These are phyloP conservation scores for Orycteropus afer DNA, from an alignment of 2,113 vertebrate genomes.

Conservation along the genomic window DNA sequence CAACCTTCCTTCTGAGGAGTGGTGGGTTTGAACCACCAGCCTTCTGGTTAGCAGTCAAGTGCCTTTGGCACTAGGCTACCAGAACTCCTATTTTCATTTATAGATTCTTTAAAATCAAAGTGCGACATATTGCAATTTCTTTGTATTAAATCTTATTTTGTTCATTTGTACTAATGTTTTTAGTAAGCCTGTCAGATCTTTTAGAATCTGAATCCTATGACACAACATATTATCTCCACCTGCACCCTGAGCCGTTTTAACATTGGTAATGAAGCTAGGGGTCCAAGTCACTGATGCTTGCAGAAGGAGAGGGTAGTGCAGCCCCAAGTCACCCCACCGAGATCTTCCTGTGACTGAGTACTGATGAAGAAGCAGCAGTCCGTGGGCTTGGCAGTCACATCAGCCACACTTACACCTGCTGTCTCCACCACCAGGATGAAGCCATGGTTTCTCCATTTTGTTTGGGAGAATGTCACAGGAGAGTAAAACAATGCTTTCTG, in stretches of 20 bases:
- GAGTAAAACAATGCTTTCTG: background rate
- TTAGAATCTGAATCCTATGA: background rate
- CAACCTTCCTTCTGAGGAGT: too few relatives aligned
- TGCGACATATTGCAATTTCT: background rate
- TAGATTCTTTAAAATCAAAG: background rate
- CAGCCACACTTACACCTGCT: background rate
- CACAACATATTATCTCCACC: fast-evolving
- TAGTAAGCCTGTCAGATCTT: background rate
- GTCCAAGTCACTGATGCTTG: fast-evolving
- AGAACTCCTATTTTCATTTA: too few relatives aligned
- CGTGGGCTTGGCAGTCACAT: background rate
- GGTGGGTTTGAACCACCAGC: too few relatives aligned
- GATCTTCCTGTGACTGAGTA: background rate
- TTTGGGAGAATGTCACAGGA: too few relatives aligned
- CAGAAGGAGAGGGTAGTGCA: background rate
- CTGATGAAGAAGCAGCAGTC: fast-evolving
- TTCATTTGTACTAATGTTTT: background rate
- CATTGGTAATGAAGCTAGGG: fast-evolving
- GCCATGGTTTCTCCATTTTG: background rate
- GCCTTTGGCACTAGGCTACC: too few relatives aligned
- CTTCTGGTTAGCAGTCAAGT: too few relatives aligned
- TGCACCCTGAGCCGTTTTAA: background rate
- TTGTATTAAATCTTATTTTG: background rate
- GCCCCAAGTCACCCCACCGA: background rate
- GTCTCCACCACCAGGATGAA: background rate